Evolutionary conservation across 2,113 vertebrate species (phyloP).

Genomic region (Typhlomys cinereus): DNA sequence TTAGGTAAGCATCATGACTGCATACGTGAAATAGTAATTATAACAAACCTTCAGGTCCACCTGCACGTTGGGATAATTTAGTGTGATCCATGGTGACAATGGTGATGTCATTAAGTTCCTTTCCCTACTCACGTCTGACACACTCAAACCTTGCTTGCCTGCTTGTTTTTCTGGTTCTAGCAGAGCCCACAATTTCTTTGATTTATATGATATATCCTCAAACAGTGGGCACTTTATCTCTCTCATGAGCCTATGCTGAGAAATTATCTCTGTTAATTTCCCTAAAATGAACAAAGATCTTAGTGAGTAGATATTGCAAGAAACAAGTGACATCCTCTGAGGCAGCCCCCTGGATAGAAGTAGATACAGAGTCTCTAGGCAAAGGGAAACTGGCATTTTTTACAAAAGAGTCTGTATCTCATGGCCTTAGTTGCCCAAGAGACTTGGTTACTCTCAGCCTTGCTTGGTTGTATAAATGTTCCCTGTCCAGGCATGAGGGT

Average conservation of each 20-base stretch:
- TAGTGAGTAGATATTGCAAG: background rate
- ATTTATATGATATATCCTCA: background rate
- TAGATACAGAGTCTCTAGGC: background rate
- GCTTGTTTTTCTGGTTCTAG: background rate
- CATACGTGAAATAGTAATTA: background rate
- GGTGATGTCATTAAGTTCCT: background rate
- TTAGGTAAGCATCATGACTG: background rate
- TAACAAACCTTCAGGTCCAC: background rate
- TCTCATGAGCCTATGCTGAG: background rate
- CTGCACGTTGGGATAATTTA: background rate
- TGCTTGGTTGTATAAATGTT: background rate
- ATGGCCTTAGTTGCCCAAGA: background rate
- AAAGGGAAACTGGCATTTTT: background rate
- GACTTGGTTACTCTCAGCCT: background rate
- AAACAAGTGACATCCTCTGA: background rate
- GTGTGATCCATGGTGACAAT: background rate
- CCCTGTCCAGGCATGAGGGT: background rate
- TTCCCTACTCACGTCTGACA: background rate
- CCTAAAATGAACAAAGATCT: background rate
- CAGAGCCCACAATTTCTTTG: background rate
- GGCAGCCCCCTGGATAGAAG: background rate
- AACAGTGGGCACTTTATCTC: too few species aligned
- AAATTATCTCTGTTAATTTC: background rate
- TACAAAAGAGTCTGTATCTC: background rate
- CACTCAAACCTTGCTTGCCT: background rate